Percentiles rank a stretch among this genome's conserved stretches.
Conservation (phyloP, 2,797 vertebrate genomes). For the Meriones psammophilus region DNA sequence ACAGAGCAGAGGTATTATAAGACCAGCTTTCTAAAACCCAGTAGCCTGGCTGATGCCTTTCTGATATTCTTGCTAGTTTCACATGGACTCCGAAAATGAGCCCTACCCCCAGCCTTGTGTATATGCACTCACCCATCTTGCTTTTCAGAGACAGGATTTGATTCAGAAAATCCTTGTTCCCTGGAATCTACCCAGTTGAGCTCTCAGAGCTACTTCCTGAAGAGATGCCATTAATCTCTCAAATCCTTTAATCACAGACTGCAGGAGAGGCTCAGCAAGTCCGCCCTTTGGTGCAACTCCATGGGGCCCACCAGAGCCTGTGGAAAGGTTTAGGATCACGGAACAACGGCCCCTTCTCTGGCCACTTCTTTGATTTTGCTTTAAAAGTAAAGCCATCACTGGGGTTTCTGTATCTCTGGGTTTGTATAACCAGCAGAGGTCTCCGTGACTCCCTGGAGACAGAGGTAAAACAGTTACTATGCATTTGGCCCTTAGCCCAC, state of each 20-base stretch:
- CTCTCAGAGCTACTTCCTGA: slow-evolving; percentile 60
- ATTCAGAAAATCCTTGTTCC: slow-evolving; percentile 70
- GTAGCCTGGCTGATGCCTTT: background rate
- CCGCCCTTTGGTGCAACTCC: background rate
- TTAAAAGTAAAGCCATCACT: slow-evolving; percentile 23
- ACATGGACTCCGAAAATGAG: background rate
- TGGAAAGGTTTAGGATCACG: background rate
- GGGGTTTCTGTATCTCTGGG: background rate
- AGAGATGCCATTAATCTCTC: slow-evolving; percentile 68
- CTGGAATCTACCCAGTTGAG: slow-evolving; percentile 61
- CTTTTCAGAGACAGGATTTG: slow-evolving; percentile 63
- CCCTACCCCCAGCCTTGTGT: background rate
- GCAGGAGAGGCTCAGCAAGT: slow-evolving; percentile 31
- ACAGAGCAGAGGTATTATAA: background rate
- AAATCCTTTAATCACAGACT: slow-evolving; percentile 78
- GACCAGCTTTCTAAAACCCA: background rate
- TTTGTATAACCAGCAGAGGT: background rate
- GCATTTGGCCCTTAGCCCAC: background rate
- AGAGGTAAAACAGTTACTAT: background rate
- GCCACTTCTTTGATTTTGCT: background rate
- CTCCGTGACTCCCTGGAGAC: background rate
- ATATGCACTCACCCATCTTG: background rate
- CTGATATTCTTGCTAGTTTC: background rate
- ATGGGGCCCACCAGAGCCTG: background rate
- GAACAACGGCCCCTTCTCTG: background rate